These are phyloP conservation scores for Python bivittatus DNA, from an alignment of 2,113 vertebrate genomes.

Conservation along the genomic window DNA sequence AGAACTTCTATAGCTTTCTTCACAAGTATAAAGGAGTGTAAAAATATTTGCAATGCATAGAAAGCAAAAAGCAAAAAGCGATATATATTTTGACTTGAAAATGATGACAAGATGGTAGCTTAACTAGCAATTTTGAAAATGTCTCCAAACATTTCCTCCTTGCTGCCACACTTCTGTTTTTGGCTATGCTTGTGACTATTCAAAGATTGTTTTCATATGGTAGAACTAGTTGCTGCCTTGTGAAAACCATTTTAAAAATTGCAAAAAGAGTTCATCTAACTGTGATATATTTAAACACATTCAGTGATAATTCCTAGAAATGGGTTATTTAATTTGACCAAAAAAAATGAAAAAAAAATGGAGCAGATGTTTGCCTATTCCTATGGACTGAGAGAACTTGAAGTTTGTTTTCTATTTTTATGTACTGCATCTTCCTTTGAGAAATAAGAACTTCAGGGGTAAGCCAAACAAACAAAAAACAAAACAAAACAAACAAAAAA, in stretches of 20 bases:
- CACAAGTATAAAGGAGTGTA: conserved; percentile 5
- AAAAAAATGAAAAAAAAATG: too few species aligned
- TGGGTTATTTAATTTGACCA: neutral
- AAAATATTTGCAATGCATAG: conserved; percentile 39
- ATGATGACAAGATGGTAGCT: neutral
- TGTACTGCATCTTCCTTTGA: neutral
- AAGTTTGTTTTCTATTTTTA: neutral
- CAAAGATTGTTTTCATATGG: neutral
- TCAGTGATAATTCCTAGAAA: neutral
- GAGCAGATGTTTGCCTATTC: neutral
- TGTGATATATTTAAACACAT: neutral
- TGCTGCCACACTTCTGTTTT: neutral
- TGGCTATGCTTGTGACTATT: neutral
- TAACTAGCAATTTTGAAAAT: neutral
- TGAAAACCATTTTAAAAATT: neutral
- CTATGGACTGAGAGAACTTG: neutral
- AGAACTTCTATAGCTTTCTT: conserved; percentile 14
- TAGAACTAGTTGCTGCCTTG: neutral
- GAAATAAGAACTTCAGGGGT: neutral
- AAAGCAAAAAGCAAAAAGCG: neutral
- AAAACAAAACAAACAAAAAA: too few species aligned
- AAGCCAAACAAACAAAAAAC: neutral
- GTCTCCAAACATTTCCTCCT: neutral
- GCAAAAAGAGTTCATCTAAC: neutral
- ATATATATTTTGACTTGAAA: neutral